Evolutionary conservation across 2,888 invertebrate genomes (phyloP).

Genomic region (Xylota segnis): DNA sequence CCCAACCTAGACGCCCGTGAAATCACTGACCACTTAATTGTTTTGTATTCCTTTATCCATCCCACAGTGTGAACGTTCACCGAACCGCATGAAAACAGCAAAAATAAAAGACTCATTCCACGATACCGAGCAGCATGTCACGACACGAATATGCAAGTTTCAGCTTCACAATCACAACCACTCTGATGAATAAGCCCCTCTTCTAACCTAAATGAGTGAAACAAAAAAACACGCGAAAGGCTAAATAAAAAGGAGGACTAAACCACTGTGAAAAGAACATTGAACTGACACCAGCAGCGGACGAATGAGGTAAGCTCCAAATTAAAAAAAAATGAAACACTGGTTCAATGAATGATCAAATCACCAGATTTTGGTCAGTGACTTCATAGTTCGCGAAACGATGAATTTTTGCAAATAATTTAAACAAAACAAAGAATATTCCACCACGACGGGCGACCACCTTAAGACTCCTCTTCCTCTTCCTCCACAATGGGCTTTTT

Average conservation of each 20-base stretch:
- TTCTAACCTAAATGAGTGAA: constrained; percentile 18
- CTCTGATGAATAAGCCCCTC: constrained; percentile 9
- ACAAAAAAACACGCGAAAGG: neutral
- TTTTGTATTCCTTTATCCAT: constrained; percentile 26
- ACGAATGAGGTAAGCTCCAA: constrained; percentile 53
- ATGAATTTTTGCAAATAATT: constrained; percentile 13
- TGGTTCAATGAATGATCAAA: constrained; percentile 30
- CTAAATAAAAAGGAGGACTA: constrained; percentile 13
- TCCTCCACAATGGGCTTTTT: constrained; percentile 82
- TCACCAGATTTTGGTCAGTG: constrained; percentile 44
- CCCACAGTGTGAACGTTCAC: constrained; percentile 19
- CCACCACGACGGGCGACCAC: neutral
- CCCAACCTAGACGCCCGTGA: constrained; percentile 26
- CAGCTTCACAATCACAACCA: neutral
- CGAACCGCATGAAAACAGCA: constrained; percentile 40
- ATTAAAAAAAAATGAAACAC: constrained; percentile 33
- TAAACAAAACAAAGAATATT: constrained; percentile 11
- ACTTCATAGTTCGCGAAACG: constrained; percentile 31
- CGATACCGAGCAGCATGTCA: constrained; percentile 46
- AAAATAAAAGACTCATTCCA: constrained; percentile 2
- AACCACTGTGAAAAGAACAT: neutral
- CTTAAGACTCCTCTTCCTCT: constrained; percentile 78
- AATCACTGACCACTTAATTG: constrained; percentile 35
- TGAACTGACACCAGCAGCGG: constrained; percentile 11
- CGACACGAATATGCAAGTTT: constrained; percentile 59